A percentile compares a stretch with the other conserved stretches of the same genome.
Evolutionary conservation across 2,888 invertebrate genomes (phyloP).

Genomic region (Scaptodrosophila latifasciaeformis): DNA sequence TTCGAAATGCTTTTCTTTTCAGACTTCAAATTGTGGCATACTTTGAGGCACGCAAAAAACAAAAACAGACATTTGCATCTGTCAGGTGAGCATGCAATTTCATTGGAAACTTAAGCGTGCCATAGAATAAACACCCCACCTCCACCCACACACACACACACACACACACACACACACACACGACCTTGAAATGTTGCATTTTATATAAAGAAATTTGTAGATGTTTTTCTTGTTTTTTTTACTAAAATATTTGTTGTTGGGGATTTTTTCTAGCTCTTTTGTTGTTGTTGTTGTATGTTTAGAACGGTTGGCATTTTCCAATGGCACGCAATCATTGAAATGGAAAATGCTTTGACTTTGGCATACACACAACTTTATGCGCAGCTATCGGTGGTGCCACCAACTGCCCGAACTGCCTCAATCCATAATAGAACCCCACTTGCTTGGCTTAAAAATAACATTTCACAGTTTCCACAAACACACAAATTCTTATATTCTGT

Average conservation of each 20-base stretch:
- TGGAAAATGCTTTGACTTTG: constrained; percentile 32
- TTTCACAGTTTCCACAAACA: constrained; percentile 16
- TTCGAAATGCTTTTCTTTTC: too few species aligned
- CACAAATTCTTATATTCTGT: not conserved
- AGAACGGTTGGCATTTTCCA: constrained; percentile 14
- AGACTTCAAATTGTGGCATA: not conserved
- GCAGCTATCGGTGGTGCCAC: constrained; percentile 19
- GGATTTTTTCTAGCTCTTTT: too few species aligned
- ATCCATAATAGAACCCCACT: not conserved
- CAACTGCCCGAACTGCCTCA: not conserved
- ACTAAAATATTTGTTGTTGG: not conserved
- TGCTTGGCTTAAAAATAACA: constrained; percentile 38
- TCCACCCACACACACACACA: not conserved
- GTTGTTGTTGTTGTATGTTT: too few species aligned
- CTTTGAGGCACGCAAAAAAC: not conserved
- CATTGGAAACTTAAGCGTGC: too few species aligned
- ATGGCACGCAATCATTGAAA: constrained; percentile 42
- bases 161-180: not conserved
- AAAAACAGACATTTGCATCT: too few species aligned
- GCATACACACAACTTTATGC: not conserved
- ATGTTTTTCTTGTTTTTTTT: not conserved
- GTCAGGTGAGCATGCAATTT: constrained; percentile 25
- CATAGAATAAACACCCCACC: too few species aligned
- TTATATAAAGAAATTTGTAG: not conserved
- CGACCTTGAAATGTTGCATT: constrained; percentile 45